phyloP scores from a whole-genome alignment of 1,140 invertebrate genomes.

The Drosophila subobscura region DNA sequence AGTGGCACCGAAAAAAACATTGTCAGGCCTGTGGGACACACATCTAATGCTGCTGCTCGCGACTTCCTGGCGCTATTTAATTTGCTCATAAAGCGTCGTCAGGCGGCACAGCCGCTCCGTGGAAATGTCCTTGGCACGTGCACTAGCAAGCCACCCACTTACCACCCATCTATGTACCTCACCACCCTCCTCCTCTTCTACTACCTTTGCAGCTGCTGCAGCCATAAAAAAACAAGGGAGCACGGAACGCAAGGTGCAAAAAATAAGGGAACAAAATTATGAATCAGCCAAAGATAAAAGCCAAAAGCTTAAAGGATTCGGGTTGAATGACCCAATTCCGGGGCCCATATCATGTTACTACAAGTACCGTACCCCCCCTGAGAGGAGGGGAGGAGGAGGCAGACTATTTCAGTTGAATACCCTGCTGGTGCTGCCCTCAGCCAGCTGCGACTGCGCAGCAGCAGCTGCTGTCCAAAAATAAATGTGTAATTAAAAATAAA shows the following conservation, averaged over 20 bases:
- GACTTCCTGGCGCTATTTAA: conserved; percentile 70
- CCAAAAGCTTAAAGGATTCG: conserved; percentile 30
- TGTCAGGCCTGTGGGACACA: conserved; percentile 17
- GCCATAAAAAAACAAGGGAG: conserved; percentile 24
- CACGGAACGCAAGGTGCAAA: conserved; percentile 45
- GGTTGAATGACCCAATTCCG: conserved; percentile 70
- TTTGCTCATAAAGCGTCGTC: conserved; percentile 52
- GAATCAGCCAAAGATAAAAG: conserved; percentile 28
- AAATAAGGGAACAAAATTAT: conserved; percentile 23
- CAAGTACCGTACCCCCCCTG: conserved; percentile 7
- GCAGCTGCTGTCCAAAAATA: conserved; percentile 63
- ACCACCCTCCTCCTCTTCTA: background rate
- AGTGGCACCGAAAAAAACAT: conserved; percentile 25
- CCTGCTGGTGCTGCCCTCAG: conserved; percentile 22
- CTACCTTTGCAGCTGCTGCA: conserved; percentile 41
- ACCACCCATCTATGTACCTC: background rate
- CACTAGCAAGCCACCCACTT: conserved; percentile 5
- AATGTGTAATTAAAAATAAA: conserved; percentile 76
- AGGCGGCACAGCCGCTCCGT: background rate
- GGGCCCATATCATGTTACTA: conserved; percentile 57
- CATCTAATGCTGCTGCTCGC: conserved; percentile 18
- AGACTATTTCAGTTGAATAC: conserved; percentile 50
- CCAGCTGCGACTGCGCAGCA: conserved; percentile 74
- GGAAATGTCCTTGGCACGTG: conserved; percentile 66
- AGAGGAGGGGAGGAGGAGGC: conserved; percentile 2